Conservation (phyloP, 2,113 vertebrate genomes). For the Zosterops hypoxanthus region DNA sequence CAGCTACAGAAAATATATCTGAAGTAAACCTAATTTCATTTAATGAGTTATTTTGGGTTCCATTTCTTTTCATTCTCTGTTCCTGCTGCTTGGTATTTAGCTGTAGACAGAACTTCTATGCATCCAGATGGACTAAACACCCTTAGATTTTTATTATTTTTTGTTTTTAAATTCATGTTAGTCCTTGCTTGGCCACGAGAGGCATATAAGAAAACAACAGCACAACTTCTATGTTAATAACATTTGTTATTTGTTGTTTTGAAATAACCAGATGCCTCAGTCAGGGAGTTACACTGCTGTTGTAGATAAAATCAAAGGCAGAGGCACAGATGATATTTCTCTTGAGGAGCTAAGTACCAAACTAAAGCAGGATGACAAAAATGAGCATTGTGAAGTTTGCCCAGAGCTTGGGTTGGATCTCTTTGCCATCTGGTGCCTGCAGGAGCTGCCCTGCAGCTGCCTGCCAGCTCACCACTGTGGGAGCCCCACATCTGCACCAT, state of each 20-base stretch:
- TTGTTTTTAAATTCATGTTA: background rate
- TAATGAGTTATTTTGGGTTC: background rate
- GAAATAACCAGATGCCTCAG: background rate
- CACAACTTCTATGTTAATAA: background rate
- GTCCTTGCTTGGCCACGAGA: background rate
- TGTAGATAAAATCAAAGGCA: background rate
- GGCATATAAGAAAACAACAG: background rate
- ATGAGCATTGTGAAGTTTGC: background rate
- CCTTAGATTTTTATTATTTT: background rate
- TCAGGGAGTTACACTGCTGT: background rate
- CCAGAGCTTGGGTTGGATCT: background rate
- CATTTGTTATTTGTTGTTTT: background rate
- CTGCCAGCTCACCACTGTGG: background rate
- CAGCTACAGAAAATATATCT: background rate
- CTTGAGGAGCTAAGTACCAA: background rate
- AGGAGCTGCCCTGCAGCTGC: background rate
- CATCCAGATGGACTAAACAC: background rate
- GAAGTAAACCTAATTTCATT: background rate
- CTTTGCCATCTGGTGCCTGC: background rate
- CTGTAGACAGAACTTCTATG: background rate
- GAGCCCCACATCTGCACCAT: accelerated
- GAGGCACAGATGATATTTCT: background rate
- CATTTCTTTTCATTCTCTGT: background rate
- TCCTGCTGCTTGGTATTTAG: background rate
- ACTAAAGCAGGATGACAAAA: background rate